Conservation (phyloP, 2,113 vertebrate species). For the Percopsis transmontana region DNA sequence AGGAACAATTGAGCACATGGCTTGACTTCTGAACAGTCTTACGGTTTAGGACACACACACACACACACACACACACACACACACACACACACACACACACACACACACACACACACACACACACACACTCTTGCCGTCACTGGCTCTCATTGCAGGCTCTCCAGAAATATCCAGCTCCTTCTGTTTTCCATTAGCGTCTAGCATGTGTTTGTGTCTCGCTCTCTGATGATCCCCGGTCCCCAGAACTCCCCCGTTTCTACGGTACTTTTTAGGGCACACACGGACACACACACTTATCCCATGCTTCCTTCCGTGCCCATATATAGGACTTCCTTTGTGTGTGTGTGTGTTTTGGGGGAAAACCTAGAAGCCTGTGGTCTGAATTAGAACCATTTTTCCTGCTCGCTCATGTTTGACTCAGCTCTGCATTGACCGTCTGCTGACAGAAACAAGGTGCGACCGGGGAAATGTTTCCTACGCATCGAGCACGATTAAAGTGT, state of each 20-base stretch:
- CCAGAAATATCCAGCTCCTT: constrained; percentile 69
- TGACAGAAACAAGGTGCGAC: too few species aligned
- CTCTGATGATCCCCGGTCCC: constrained; percentile 46
- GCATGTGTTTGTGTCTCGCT: constrained; percentile 53
- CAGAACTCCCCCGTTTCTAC: constrained; percentile 23
- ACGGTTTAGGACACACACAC: constrained; percentile 13
- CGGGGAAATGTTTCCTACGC: too few species aligned
- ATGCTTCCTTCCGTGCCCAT: too few species aligned
- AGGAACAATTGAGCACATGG: too few species aligned
- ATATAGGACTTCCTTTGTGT: too few species aligned
- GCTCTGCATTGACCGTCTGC: constrained; percentile 2
- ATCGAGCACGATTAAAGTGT: too few species aligned
- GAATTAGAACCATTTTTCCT: constrained; percentile 56
- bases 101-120: constrained; percentile 28
- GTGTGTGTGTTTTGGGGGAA: not conserved
- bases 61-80: constrained; percentile 29
- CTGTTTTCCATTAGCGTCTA: constrained; percentile 66
- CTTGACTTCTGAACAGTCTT: not conserved
- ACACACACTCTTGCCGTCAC: not conserved
- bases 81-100: constrained; percentile 23
- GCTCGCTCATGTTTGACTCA: constrained; percentile 45
- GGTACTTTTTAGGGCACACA: not conserved
- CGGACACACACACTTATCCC: constrained; percentile 2
- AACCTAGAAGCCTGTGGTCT: constrained; percentile 58
- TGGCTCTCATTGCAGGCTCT: constrained; percentile 34